Evolutionary conservation across 2,797 vertebrate species (phyloP).

Genomic region (Sparidentex hasta): DNA sequence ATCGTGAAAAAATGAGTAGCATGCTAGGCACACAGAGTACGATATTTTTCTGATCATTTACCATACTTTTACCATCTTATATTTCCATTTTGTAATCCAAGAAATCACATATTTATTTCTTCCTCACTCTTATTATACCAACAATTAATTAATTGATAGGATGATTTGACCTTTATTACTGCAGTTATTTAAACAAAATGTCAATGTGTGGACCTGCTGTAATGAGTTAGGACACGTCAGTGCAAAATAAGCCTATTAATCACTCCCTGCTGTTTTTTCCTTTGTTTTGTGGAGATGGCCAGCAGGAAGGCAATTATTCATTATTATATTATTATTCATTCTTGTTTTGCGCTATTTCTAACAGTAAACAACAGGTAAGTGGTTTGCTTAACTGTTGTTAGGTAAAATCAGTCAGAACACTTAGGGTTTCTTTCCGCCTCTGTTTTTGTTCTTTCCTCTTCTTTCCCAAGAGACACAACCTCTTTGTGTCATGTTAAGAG

Average conservation of each 20-base stretch:
- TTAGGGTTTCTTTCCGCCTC: constrained; percentile 15
- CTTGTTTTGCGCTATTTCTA: constrained; percentile 39
- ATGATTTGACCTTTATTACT: constrained; percentile 66
- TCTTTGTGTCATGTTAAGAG: constrained; percentile 32
- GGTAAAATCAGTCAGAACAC: constrained; percentile 41
- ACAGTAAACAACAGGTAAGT: constrained; percentile 46
- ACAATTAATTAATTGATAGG: constrained; percentile 60
- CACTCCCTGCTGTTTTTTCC: constrained; percentile 26
- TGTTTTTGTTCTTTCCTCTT: constrained; percentile 19
- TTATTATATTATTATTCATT: background rate
- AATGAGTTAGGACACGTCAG: constrained; percentile 66
- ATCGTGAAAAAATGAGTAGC: background rate
- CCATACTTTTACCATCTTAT: background rate
- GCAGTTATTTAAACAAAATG: constrained; percentile 72
- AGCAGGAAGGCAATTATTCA: constrained; percentile 53
- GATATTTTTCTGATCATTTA: constrained; percentile 16
- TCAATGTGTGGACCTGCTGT: constrained; percentile 53
- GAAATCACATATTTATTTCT: constrained; percentile 4
- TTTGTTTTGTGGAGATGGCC: constrained; percentile 30
- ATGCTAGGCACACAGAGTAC: background rate
- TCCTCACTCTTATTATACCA: constrained; percentile 26
- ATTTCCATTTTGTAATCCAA: constrained; percentile 34
- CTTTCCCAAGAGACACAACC: constrained; percentile 30
- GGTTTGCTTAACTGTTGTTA: constrained; percentile 49
- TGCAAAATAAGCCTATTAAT: constrained; percentile 65